phyloP scores from a whole-genome alignment of 1,140 invertebrate species.

The Homalodisca vitripennis region DNA sequence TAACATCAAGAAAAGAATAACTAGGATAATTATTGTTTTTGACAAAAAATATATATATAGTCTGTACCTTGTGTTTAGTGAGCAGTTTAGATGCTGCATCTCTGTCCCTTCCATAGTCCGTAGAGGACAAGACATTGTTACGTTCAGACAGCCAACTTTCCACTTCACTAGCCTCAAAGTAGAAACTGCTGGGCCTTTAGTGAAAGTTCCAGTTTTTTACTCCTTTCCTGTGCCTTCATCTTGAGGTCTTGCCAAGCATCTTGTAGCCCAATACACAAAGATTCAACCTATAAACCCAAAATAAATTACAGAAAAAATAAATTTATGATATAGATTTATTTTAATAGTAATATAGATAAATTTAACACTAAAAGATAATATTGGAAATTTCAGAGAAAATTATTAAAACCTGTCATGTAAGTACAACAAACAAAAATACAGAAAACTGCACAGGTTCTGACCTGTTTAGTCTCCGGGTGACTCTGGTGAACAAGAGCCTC shows the following conservation, averaged over 20 bases:
- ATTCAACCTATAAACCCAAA: slow-evolving; percentile 58
- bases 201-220: slow-evolving; percentile 78
- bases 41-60: too few species aligned
- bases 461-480: slow-evolving; percentile 75
- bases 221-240: slow-evolving; percentile 66
- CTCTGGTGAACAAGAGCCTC: slow-evolving; percentile 64
- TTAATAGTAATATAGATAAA: too few species aligned
- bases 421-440: too few species aligned
- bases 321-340: too few species aligned
- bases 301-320: too few species aligned
- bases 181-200: slow-evolving; percentile 86
- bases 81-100: slow-evolving; percentile 87
- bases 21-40: too few species aligned
- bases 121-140: slow-evolving; percentile 74
- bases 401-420: too few species aligned
- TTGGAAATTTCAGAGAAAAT: too few species aligned
- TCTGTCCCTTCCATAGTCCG: slow-evolving; percentile 83
- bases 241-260: slow-evolving; percentile 69
- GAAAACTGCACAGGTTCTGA: too few species aligned
- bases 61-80: slow-evolving; percentile 82
- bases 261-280: slow-evolving; percentile 61
- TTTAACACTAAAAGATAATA: too few species aligned
- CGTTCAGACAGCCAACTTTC: slow-evolving; percentile 92
- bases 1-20: too few species aligned
- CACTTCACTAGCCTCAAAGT: slow-evolving; percentile 87